Evolutionary conservation across 2,113 vertebrate species (phyloP).

Genomic region (Megaceryle maxima): DNA sequence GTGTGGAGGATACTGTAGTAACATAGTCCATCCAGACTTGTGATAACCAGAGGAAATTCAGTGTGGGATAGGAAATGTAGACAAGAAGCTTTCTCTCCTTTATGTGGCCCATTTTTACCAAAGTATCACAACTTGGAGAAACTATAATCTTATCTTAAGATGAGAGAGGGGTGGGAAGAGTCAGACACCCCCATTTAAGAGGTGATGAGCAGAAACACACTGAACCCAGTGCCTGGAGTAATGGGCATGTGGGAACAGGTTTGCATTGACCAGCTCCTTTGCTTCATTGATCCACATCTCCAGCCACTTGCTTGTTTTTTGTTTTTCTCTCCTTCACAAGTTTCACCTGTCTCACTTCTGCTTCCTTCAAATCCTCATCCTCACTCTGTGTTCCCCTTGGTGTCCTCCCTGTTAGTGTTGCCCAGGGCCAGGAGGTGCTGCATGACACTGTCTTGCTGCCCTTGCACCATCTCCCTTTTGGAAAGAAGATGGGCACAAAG

Average conservation of each 20-base stretch:
- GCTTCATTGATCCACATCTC: not conserved
- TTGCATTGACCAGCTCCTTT: not conserved
- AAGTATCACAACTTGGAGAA: not conserved
- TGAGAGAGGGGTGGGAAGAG: not conserved
- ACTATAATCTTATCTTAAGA: not conserved
- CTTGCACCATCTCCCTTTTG: not conserved
- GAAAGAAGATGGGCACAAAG: not conserved
- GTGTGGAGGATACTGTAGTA: not conserved
- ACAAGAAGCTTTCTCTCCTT: not conserved
- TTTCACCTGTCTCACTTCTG: not conserved
- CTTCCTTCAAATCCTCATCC: not conserved
- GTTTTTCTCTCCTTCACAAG: not conserved
- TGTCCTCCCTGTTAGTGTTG: not conserved
- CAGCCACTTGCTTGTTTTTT: not conserved
- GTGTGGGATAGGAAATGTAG: not conserved
- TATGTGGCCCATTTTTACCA: not conserved
- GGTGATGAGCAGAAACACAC: not conserved
- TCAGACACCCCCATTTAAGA: not conserved
- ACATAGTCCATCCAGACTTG: not conserved
- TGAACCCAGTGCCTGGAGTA: not conserved
- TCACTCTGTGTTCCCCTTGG: not conserved
- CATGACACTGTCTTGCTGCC: not conserved
- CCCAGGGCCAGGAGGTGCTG: not conserved
- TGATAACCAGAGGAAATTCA: not conserved
- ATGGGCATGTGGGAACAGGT: not conserved